phyloP scores from a whole-genome alignment of 2,113 vertebrate species.

The Prionailurus viverrinus region DNA sequence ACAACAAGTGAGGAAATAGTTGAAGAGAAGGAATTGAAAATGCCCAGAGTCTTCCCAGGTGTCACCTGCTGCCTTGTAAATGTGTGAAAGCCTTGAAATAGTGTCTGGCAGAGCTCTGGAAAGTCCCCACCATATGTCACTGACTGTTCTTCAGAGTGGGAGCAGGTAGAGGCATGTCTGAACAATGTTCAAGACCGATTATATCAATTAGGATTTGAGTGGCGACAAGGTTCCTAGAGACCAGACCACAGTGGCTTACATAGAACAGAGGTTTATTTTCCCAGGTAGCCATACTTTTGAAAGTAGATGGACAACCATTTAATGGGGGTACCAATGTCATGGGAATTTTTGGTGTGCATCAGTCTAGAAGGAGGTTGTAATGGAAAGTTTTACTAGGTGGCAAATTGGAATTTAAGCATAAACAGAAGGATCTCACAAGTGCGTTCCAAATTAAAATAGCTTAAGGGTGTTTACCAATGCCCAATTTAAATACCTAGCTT shows the following conservation, averaged over 20 bases:
- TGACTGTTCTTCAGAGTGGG: background rate
- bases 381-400: background rate
- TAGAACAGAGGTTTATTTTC: background rate
- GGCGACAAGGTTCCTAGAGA: background rate
- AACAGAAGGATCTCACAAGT: background rate
- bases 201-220: conserved; percentile 24
- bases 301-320: background rate
- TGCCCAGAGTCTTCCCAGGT: background rate
- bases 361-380: background rate
- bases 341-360: background rate
- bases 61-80: conserved; percentile 58
- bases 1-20: conserved; percentile 44
- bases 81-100: conserved; percentile 55
- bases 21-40: conserved; percentile 47
- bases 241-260: background rate
- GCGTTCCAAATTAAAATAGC: conserved; percentile 33
- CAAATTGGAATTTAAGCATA: background rate
- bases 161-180: conserved; percentile 1
- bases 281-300: background rate
- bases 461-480: background rate
- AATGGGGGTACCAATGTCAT: background rate
- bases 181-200: conserved; percentile 38
- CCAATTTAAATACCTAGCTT: background rate
- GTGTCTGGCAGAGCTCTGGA: conserved; percentile 53
- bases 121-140: background rate